Conservation (phyloP, 2,888 invertebrate genomes). For the Drosophila phalerata region DNA sequence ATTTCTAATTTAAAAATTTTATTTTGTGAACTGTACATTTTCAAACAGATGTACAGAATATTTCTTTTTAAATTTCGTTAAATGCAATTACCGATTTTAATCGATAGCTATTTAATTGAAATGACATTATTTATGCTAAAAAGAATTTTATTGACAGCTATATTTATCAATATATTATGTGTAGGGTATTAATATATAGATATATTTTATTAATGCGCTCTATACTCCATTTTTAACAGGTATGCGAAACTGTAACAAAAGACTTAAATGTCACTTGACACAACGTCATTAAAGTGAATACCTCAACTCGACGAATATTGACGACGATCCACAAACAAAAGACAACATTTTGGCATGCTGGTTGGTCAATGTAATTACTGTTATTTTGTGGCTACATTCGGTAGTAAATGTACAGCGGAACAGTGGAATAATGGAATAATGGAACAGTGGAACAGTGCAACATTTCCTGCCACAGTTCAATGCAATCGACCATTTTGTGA, state of each 20-base stretch:
- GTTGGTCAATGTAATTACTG: constrained; percentile 64
- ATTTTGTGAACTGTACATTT: not conserved
- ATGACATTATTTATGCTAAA: no score
- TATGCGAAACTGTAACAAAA: constrained; percentile 24
- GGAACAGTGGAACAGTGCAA: constrained; percentile 24
- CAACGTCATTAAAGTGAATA: constrained; percentile 15
- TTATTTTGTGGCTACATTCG: constrained; percentile 31
- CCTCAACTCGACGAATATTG: constrained; percentile 26
- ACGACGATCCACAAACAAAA: constrained; percentile 3
- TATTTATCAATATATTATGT: not conserved
- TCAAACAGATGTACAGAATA: not conserved
- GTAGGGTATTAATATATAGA: not conserved
- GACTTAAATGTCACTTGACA: constrained; percentile 26
- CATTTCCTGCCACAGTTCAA: constrained; percentile 43
- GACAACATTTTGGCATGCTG: constrained; percentile 61
- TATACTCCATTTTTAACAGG: not conserved
- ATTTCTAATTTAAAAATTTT: no score
- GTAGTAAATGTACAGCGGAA: constrained; percentile 3
- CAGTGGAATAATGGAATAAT: constrained; percentile 1
- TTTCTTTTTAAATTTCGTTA: no score
- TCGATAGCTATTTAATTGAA: not conserved
- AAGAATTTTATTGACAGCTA: no score
- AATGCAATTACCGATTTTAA: no score
- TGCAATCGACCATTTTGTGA: constrained; percentile 29
- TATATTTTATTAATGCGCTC: not conserved